Base-by-base conservation (phyloP, 2,888 invertebrate genomes). In the Diarsia rubi region DNA sequence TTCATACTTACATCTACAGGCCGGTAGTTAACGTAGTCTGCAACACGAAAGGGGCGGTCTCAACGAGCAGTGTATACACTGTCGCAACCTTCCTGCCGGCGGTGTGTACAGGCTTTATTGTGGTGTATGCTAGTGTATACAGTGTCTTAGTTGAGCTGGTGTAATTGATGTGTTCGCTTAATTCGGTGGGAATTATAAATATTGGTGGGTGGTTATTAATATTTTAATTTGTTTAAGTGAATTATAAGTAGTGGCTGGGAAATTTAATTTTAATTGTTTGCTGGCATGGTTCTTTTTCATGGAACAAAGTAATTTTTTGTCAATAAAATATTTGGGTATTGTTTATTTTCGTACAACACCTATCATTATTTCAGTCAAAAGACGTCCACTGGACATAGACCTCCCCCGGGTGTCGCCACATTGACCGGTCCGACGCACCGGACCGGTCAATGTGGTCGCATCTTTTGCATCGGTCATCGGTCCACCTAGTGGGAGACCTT, bases 41-140 rank as follows among this genome's bases (percentile, higher is more conserved):
- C 88, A 88, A 93, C 93, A 93, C 78, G 93, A 88, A 93, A 93
- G 90, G 92, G 93, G 93, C 92, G 93, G 90, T 87, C 84, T 88
- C 86, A 80, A 86, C 86, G 86, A 88, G 84, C 83, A 69, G 78
- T 89, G 86, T 88, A 86, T 84, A 89, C 89, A 88, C 86, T 81
- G 86, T 89, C 86, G 82, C 84, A 83, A 86, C 84, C 87, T 85
- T 85, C 81, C 73, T 78, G 74, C 73, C 74, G 78, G 72, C 37
- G 81, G 79, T 85, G 71, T 85, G 79, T 79, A 74, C 71, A 45
- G 67, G 78, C 81, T 79, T 75, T 86, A 81, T 83, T 86, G 73
- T 82, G 80, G 68, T 78, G 78, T 80, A 84, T 63, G 73, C 71
- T 66, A 42, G 80, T 79, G 79, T 79, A 78, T 70, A 78, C 73